Evolutionary conservation across 2,113 vertebrate genomes (phyloP).

Genomic region (Eublepharis macularius): DNA sequence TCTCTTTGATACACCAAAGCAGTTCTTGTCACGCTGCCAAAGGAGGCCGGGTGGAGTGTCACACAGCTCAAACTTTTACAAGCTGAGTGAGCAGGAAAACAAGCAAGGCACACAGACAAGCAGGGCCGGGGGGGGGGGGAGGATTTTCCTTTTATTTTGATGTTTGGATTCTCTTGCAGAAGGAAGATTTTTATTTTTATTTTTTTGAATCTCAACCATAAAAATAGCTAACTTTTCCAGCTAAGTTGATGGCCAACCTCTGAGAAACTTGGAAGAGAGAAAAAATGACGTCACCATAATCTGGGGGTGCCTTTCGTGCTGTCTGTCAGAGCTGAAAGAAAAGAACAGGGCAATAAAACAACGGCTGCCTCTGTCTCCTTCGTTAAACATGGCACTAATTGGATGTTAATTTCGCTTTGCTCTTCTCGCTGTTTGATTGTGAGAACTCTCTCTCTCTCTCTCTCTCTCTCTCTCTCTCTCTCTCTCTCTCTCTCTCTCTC

Average conservation of each 20-base stretch:
- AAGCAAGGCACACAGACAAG: conserved; percentile 55
- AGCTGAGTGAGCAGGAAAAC: conserved; percentile 56
- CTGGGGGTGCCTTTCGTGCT: conserved; percentile 70
- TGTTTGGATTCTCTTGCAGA: not conserved
- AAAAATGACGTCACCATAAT: conserved; percentile 63
- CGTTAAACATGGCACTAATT: conserved; percentile 73
- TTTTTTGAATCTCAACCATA: not conserved
- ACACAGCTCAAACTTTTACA: conserved; percentile 72
- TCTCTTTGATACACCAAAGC: conserved; percentile 48
- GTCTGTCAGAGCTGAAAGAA: conserved; percentile 72
- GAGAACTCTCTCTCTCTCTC: conserved; percentile 55
- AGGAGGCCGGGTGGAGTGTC: conserved; percentile 70
- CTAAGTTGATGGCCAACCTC: not conserved
- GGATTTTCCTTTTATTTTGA: conserved; percentile 15
- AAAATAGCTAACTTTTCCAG: conserved; percentile 21
- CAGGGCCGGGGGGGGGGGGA: not conserved
- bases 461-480: conserved; percentile 19
- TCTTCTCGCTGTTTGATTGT: conserved; percentile 73
- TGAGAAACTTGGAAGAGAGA: conserved; percentile 47
- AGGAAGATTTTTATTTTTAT: not conserved
- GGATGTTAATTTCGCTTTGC: conserved; percentile 76
- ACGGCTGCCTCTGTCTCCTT: conserved; percentile 73
- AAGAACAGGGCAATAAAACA: conserved; percentile 75
- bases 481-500: conserved; percentile 51
- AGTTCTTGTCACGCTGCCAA: conserved; percentile 72